These are phyloP conservation scores for Lepidochrysops patricia DNA, from an alignment of 2,888 invertebrate genomes.

Conservation along the genomic window DNA sequence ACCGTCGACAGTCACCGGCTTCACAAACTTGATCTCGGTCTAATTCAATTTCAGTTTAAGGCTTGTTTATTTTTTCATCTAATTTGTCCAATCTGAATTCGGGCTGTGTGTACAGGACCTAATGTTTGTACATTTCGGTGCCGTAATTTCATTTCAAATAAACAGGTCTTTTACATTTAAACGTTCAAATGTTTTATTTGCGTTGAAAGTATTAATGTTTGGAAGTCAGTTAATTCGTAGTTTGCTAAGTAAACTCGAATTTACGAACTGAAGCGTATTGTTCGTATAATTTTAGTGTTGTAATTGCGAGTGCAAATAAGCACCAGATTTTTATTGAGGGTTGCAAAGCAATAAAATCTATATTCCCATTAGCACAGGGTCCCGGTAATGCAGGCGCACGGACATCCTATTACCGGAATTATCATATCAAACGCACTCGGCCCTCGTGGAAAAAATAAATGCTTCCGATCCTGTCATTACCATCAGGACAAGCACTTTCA, in stretches of 20 bases:
- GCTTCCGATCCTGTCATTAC: slow-evolving; percentile 61
- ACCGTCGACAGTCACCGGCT: slow-evolving; percentile 23
- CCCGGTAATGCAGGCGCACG: slow-evolving; percentile 49
- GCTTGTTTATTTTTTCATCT: slow-evolving; percentile 56
- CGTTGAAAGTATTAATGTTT: neutral
- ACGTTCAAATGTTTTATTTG: neutral
- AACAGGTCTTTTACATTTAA: neutral
- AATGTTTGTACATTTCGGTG: neutral
- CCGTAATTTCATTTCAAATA: neutral
- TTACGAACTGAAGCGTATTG: neutral
- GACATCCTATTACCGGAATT: slow-evolving; percentile 61
- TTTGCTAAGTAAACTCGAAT: neutral
- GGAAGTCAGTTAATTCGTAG: neutral
- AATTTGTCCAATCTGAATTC: slow-evolving; percentile 35
- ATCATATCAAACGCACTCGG: slow-evolving; percentile 68
- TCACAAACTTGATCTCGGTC: slow-evolving; percentile 51
- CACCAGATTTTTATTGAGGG: neutral
- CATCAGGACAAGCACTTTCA: slow-evolving; percentile 37
- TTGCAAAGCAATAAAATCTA: neutral
- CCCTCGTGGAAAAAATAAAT: slow-evolving; percentile 56
- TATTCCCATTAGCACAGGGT: neutral
- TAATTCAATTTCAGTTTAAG: slow-evolving; percentile 71
- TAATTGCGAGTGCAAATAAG: neutral
- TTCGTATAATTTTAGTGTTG: neutral
- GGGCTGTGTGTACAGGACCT: slow-evolving; percentile 20